Evolutionary conservation across 2,888 invertebrate genomes (phyloP), one percentile per base, ranked within the genome.

Genomic region (Drosophila subsilvestris): DNA sequence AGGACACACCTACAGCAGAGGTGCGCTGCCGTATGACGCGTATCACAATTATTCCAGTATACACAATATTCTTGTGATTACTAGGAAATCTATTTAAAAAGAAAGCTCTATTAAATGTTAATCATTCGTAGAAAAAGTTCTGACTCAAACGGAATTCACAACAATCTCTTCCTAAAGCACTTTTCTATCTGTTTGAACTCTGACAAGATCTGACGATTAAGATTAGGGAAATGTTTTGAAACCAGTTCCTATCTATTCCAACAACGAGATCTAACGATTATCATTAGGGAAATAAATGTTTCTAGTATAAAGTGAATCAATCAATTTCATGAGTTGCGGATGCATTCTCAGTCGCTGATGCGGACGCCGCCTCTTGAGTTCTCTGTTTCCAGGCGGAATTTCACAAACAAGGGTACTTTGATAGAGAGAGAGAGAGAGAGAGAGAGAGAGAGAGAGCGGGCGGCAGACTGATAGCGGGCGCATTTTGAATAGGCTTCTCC

Each of bases 401-500:
- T 42, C 5, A 17, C n/a, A 32, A 3, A 9, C 14, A 42, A 66
- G 12, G 49, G 66, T 66, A 49, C 48, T 66, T 65, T 10, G n/a
- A 55, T 55, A 65, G 66, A 55, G 55, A 55, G 45, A n/a, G n/a
- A 48, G 61, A 27, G 66, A 66, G 63, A 54, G 65, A 65, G 22
- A 45, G 22, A 2, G 22, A 5, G 25, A 25, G 25, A 3, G 25
- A 25, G 25, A 3, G 25, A 25, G 25, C 0, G 4, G 25, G 25
- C 25, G 63, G 29, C 25, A 18, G 43, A 50, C 61, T 78, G 80
- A 80, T 80, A 80, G 37, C n/a, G 37, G 12, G 79, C 70, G 71
- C 70, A 66, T 57, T 62, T 66, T 75, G 63, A 76, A 77, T 79
- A 83, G 60, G 56, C 67, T 69, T 56, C 77, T 82, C 75, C 61